Base-by-base conservation (phyloP, 2,888 invertebrate genomes). In the Scelioninae gen. 2 region DNA sequence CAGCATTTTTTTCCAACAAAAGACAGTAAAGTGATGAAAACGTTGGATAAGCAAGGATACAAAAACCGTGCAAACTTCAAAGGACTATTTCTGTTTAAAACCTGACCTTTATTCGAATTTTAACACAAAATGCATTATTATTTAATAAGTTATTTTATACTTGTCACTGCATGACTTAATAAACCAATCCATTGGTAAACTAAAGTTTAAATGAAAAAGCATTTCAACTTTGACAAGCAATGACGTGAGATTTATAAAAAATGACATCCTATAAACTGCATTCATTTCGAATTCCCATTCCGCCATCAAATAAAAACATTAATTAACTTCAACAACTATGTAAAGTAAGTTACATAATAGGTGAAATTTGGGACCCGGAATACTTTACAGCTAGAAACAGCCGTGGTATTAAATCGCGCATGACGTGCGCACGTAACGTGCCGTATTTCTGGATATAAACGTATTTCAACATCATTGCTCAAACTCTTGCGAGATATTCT, bases 391-490 rank as follows among this genome's bases (percentile, higher is more conserved):
- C 63, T 52, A 73, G 58, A 63, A 73, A 57, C 39, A 53, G 37
- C 43, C 37, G 10, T 35, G 28, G 33, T 28, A 53, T 60, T 37
- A 31, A 52, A 45, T 19, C 13, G 10, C n/a, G 33, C 22, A 39
- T 16, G 1, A 10, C 3, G 9, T 37, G 33, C 48, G 39, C 53
- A 52, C 31, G 31, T 45, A 11, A 33, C 3, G 15, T 37, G 35
- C 18, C 16, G 13, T 43, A 31, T 63, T 73, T 68, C 64, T 73
- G 41, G 67, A 25, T 52, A 48, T 16, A 41, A 52, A 19, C n/a
- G 64, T 64, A 64, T 64, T 69, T 57, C 60, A 68, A 53, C 31
- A 69, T 69, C 58, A 73, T 73, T 73, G 73, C 73, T 73, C 73
- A 73, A 73, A 69, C 64, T 68, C 61, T 64, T 64, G 52, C 35